Conservation (phyloP, 2,888 invertebrate genomes). For the Limnephilus marmoratus region DNA sequence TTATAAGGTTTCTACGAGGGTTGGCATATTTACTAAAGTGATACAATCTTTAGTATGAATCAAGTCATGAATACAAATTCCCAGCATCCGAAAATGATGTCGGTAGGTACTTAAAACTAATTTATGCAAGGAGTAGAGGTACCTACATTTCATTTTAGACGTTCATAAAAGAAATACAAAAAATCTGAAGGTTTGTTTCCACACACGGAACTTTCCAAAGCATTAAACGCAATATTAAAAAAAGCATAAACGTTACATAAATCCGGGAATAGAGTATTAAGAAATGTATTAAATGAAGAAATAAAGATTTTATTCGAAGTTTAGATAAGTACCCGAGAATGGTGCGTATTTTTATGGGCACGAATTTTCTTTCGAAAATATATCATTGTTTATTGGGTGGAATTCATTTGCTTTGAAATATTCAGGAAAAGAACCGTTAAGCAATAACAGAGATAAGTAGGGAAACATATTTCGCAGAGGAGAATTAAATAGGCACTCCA, state of each 20-base stretch:
- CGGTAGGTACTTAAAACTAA: neutral
- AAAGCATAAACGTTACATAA: neutral
- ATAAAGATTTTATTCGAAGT: slow-evolving; percentile 30
- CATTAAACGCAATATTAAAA: neutral
- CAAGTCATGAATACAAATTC: slow-evolving; percentile 12
- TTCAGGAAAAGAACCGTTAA: neutral
- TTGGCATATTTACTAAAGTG: neutral
- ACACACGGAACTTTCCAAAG: neutral
- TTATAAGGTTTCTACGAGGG: neutral
- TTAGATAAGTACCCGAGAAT: slow-evolving; percentile 9
- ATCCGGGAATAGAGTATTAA: neutral
- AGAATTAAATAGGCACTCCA: neutral
- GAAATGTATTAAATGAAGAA: slow-evolving; percentile 1
- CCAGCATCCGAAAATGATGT: neutral
- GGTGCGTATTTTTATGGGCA: neutral
- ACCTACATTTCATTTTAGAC: neutral
- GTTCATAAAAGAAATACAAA: neutral
- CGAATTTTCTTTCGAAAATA: neutral
- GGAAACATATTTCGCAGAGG: neutral
- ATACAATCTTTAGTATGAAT: neutral
- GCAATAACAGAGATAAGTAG: neutral
- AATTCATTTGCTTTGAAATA: slow-evolving; percentile 21
- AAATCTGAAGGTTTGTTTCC: neutral
- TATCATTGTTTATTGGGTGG: slow-evolving; percentile 28
- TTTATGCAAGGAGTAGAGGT: neutral